Percentiles rank a stretch among this genome's conserved stretches.
Conservation (phyloP, 2,113 vertebrate genomes). For the Alces alces region DNA sequence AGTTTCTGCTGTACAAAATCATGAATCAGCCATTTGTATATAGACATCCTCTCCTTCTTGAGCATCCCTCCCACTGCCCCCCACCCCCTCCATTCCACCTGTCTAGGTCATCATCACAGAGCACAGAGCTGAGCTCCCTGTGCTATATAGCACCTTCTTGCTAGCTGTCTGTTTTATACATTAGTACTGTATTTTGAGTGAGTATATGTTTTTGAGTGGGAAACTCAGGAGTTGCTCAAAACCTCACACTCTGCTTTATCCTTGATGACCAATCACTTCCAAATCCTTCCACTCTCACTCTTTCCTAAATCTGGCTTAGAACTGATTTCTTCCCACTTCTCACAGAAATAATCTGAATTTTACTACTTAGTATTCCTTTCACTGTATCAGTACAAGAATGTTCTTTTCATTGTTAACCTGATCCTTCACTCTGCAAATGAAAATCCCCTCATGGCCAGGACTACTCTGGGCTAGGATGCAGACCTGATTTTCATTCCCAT, state of each 20-base stretch:
- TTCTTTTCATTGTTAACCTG: neutral
- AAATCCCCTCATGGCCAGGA: neutral
- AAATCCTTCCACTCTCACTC: neutral
- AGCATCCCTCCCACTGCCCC: neutral
- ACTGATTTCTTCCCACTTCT: neutral
- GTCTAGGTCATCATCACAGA: neutral
- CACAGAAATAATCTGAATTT: neutral
- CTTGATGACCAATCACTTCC: neutral
- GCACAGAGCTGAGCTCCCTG: neutral
- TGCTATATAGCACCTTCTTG: neutral
- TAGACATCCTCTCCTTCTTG: neutral
- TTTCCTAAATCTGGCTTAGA: neutral
- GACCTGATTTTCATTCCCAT: neutral
- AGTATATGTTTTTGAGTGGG: neutral
- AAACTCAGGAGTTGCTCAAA: neutral
- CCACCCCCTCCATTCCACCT: neutral
- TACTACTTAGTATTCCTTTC: neutral
- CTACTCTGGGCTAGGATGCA: neutral
- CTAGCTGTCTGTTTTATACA: neutral
- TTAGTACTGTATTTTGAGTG: neutral
- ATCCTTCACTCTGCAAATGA: neutral
- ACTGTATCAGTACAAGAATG: neutral
- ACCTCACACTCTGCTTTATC: neutral
- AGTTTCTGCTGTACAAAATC: neutral
- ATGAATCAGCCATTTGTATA: neutral